Evolutionary conservation across 2,113 vertebrate species (phyloP).

Genomic region (Anolis sagrei): DNA sequence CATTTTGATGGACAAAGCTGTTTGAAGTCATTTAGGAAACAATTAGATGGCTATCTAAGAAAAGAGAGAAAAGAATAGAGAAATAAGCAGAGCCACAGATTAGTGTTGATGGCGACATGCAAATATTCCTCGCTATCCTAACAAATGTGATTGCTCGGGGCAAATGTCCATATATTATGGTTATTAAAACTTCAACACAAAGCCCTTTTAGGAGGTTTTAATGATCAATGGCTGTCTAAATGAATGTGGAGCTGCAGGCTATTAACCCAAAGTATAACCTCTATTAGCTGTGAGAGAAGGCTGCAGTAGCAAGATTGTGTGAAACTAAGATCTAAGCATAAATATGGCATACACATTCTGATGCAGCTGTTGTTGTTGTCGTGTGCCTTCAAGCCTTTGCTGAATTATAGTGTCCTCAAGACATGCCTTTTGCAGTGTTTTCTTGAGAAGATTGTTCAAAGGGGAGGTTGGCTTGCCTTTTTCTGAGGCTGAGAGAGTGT

Average conservation of each 20-base stretch:
- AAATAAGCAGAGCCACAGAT: constrained; percentile 54
- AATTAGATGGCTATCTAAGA: constrained; percentile 14
- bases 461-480: no score
- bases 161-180: constrained; percentile 56
- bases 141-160: constrained; percentile 49
- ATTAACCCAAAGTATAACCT: constrained; percentile 72
- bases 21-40: constrained; percentile 23
- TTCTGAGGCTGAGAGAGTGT: no score
- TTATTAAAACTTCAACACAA: constrained; percentile 64
- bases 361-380: no score
- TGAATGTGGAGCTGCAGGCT: constrained; percentile 68
- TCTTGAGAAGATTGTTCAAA: no score
- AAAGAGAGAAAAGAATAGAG: constrained; percentile 26
- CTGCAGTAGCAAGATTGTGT: constrained; percentile 44
- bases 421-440: no score
- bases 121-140: constrained; percentile 45
- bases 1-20: constrained; percentile 20
- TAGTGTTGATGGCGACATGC: constrained; percentile 40
- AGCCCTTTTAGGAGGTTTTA: constrained; percentile 66
- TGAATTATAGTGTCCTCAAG: no score
- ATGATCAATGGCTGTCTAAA: constrained; percentile 71
- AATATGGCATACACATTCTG: constrained; percentile 26
- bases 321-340: constrained; percentile 52
- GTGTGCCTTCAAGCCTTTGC: no score
- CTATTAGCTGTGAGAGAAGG: constrained; percentile 68